Evolutionary conservation across 2,113 vertebrate species (phyloP).

Genomic region (Lota lota): DNA sequence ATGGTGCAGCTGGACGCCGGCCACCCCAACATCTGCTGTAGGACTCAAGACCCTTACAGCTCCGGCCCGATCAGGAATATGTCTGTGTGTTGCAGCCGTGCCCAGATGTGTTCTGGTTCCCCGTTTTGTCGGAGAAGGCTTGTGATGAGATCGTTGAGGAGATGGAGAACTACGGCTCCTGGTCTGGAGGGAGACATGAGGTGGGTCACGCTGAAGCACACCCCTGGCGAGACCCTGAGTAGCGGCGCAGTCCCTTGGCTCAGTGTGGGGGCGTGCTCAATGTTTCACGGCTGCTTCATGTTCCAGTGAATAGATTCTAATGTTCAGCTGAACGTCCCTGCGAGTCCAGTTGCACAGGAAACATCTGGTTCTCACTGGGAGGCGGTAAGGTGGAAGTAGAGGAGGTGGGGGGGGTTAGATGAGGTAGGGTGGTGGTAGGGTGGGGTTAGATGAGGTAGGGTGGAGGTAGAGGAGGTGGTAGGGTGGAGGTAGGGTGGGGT

Average conservation of each 20-base stretch:
- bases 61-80: conserved; percentile 5
- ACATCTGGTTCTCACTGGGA: too few relatives aligned
- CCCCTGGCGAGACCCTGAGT: conserved; percentile 8
- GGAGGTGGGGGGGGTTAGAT: too few relatives aligned
- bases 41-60: conserved; percentile 23
- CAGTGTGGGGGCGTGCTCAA: too few relatives aligned
- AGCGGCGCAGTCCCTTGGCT: too few relatives aligned
- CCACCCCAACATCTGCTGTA: conserved; percentile 45
- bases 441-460: conserved; percentile 4
- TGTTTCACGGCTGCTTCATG: too few relatives aligned
- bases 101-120: conserved; percentile 99
- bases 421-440: conserved; percentile 4
- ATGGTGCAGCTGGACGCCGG: conserved; percentile 16
- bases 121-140: conserved; percentile 86
- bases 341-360: too few relatives aligned
- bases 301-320: too few relatives aligned
- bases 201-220: conserved; percentile 70
- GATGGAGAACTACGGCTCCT: conserved; percentile 92
- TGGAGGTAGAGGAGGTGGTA: conserved; percentile 9
- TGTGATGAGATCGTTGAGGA: conserved; percentile 94
- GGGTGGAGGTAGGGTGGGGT: too few relatives aligned
- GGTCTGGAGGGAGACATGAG: conserved; percentile 91
- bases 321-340: too few relatives aligned
- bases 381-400: too few relatives aligned
- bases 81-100: conserved; percentile 80